phyloP scores from a whole-genome alignment of 2,113 vertebrate species.

The Phyllostomus hastatus region DNA sequence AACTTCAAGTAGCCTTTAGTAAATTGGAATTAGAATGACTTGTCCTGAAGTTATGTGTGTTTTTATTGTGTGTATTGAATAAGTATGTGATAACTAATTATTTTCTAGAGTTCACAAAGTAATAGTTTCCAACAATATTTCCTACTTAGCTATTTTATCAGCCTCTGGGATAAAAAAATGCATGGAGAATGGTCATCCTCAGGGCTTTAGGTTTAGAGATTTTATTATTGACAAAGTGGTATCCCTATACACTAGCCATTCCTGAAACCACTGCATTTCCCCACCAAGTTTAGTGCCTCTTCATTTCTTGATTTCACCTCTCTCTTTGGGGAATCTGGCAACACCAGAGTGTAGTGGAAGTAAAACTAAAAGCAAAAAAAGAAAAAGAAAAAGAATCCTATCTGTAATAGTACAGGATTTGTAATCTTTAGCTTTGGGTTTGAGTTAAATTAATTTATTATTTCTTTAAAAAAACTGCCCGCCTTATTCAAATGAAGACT shows the following conservation, averaged over 20 bases:
- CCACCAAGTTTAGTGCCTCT: not conserved
- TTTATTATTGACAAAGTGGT: not conserved
- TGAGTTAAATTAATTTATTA: not conserved
- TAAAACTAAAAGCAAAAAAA: not conserved
- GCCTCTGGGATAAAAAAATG: not conserved
- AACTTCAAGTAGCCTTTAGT: conserved; percentile 23
- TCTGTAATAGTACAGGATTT: not conserved
- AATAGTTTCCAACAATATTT: conserved; percentile 29
- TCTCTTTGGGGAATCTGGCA: not conserved
- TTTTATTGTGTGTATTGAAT: conserved; percentile 46
- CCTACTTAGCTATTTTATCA: not conserved
- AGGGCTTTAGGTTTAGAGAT: not conserved
- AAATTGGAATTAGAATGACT: conserved; percentile 51
- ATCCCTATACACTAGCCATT: not conserved
- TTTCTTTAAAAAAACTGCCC: not conserved
- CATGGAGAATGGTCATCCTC: not conserved
- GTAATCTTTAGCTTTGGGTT: not conserved
- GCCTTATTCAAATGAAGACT: not conserved
- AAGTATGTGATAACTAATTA: conserved; percentile 37
- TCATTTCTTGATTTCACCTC: not conserved
- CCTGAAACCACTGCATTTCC: not conserved
- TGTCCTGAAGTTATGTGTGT: conserved; percentile 16
- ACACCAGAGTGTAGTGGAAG: not conserved
- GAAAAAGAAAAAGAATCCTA: not conserved
- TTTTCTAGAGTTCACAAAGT: conserved; percentile 27